Evolutionary conservation across 2,888 invertebrate genomes (phyloP), one percentile per base, ranked within the genome.

Genomic region (Cyaniris semiargus): DNA sequence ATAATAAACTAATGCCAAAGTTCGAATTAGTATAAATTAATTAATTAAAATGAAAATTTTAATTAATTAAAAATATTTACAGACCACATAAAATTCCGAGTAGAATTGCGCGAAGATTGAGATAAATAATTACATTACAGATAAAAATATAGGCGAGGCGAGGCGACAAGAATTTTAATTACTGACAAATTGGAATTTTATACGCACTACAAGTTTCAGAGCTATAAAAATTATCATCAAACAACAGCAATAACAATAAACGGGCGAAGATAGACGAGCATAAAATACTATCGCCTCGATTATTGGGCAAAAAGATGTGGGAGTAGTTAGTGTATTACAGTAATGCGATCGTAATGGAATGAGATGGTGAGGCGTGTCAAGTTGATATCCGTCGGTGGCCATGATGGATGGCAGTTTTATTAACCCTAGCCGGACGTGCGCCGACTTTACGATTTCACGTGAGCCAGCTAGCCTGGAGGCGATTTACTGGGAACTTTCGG

Each of bases 311-410:
- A 79, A 80, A 79, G 76, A 75, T 77, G 76, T 72, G 71, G 79
- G 77, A 79, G 80, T 80, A 76, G 78, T 80, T 79, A 77, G 78
- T 77, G 79, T 80, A 80, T 79, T 83, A 82, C 82, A 83, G 85
- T 86, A 86, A 86, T 85, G 86, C 83, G 83, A 82, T 78, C 80
- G 85, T 88, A 88, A 90, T 88, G 87, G 84, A 84, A 87, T 85
- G 84, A 87, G 86, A 86, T 86, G 87, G 87, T 82, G 83, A 89
- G 91, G 90, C 91, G 92, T 90, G 92, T 91, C 92, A 87, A 90
- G 90, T 89, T 90, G 90, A 92, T 93, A 92, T 92, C 91, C 91
- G 90, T 85, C 85, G 90, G 88, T 89, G 88, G 87, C 83, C 83
- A 85, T 92, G 90, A 91, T 90, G 85, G 89, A 91, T 90, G 89